Evolutionary conservation across 2,113 vertebrate species (phyloP).

Genomic region (Dascyllus trimaculatus): DNA sequence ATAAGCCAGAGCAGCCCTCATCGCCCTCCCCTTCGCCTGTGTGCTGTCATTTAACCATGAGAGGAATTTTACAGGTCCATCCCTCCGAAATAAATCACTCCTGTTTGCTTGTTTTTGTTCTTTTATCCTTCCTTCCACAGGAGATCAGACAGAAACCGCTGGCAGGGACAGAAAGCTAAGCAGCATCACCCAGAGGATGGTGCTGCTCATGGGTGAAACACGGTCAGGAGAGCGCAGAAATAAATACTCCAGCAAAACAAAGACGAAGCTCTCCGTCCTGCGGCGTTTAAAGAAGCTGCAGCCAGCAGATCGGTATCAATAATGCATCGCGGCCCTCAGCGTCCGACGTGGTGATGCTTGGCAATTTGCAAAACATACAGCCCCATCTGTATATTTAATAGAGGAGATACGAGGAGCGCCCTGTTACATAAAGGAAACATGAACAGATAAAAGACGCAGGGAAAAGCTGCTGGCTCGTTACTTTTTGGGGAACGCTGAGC

Average conservation of each 20-base stretch:
- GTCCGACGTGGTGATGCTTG: constrained; percentile 19
- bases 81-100: constrained; percentile 26
- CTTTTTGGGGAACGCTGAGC: constrained; percentile 51
- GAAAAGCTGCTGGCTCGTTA: constrained; percentile 55
- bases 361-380: constrained; percentile 59
- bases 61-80: not conserved
- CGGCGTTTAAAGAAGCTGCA: not conserved
- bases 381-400: constrained; percentile 58
- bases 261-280: not conserved
- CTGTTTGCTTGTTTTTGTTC: not conserved
- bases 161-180: not conserved
- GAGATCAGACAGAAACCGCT: constrained; percentile 21
- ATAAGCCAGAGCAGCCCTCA: not conserved
- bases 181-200: not conserved
- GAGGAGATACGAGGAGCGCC: constrained; percentile 9
- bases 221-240: not conserved
- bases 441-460: constrained; percentile 46
- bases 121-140: not conserved
- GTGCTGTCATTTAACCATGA: constrained; percentile 13
- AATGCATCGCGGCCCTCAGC: constrained; percentile 55
- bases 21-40: not conserved
- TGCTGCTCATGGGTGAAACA: too few species aligned
- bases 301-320: constrained; percentile 56
- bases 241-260: not conserved
- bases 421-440: constrained; percentile 46